These are phyloP conservation scores for Digitonthophagus gazella DNA, from an alignment of 2,888 invertebrate species.

Conservation along the genomic window DNA sequence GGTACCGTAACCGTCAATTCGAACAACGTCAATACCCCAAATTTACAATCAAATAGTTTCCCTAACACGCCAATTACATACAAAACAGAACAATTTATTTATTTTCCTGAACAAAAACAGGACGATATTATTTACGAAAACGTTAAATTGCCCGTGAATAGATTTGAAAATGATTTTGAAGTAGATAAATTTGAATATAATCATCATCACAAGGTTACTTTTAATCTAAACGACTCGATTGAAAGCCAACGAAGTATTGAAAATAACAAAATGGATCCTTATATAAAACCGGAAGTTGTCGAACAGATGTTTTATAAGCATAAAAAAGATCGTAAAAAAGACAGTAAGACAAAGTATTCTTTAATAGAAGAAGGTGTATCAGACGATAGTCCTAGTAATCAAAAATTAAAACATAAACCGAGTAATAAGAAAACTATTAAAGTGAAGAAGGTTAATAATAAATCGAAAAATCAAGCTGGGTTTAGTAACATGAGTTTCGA, in stretches of 20 bases:
- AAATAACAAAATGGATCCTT: not conserved
- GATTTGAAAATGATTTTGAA: slow-evolving; percentile 24
- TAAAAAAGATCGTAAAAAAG: slow-evolving; percentile 39
- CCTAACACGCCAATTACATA: not conserved
- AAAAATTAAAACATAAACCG: not conserved
- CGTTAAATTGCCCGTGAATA: slow-evolving; percentile 32
- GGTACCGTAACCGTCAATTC: slow-evolving; percentile 44
- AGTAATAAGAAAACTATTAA: slow-evolving; percentile 21
- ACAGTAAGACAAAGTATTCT: slow-evolving; percentile 54
- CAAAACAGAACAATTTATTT: slow-evolving; percentile 10
- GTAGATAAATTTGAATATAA: not conserved
- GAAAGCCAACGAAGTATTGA: not conserved
- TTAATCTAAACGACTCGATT: not conserved
- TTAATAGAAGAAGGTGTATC: slow-evolving; percentile 53
- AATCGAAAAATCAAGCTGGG: slow-evolving; percentile 54
- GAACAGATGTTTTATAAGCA: not conserved
- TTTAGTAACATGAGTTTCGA: slow-evolving; percentile 76
- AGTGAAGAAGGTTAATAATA: slow-evolving; percentile 35
- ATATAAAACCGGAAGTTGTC: not conserved
- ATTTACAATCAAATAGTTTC: slow-evolving; percentile 11
- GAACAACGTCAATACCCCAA: slow-evolving; percentile 37
- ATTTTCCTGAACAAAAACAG: slow-evolving; percentile 7
- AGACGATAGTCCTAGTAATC: slow-evolving; percentile 42
- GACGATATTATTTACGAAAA: slow-evolving; percentile 36
- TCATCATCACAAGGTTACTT: too few species aligned